Evolutionary conservation across 2,113 vertebrate species (phyloP).

Genomic region (Macrotis lagotis): DNA sequence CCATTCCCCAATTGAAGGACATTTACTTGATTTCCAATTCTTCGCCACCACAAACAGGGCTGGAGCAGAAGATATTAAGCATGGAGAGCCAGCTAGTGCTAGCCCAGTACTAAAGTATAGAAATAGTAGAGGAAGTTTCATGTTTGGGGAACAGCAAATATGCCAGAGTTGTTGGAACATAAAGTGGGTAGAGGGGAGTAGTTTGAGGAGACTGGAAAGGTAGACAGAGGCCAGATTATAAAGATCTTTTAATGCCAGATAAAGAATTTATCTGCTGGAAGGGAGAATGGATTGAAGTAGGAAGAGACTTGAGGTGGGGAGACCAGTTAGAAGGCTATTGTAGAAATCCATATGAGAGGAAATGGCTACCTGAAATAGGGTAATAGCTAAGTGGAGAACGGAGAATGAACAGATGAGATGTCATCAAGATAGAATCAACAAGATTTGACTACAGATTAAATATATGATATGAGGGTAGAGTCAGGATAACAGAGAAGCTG

Average conservation of each 20-base stretch:
- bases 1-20: too few relatives aligned
- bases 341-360: background rate
- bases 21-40: too few relatives aligned
- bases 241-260: background rate
- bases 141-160: background rate
- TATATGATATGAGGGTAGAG: background rate
- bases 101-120: background rate
- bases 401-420: background rate
- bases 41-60: too few relatives aligned
- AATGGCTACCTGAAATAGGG: background rate
- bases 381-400: background rate
- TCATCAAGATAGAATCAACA: background rate
- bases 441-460: background rate
- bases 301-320: background rate
- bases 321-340: background rate
- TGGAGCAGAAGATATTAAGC: too few relatives aligned
- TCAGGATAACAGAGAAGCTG: background rate
- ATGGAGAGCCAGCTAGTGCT: background rate
- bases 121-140: background rate
- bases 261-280: background rate
- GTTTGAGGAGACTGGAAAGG: background rate
- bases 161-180: background rate
- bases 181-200: background rate
- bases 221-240: background rate
- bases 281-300: background rate